A percentile compares a stretch with the other conserved stretches of the same genome.
These are phyloP conservation scores for Sesia bembeciformis DNA, from an alignment of 2,888 invertebrate species.

Conservation along the genomic window DNA sequence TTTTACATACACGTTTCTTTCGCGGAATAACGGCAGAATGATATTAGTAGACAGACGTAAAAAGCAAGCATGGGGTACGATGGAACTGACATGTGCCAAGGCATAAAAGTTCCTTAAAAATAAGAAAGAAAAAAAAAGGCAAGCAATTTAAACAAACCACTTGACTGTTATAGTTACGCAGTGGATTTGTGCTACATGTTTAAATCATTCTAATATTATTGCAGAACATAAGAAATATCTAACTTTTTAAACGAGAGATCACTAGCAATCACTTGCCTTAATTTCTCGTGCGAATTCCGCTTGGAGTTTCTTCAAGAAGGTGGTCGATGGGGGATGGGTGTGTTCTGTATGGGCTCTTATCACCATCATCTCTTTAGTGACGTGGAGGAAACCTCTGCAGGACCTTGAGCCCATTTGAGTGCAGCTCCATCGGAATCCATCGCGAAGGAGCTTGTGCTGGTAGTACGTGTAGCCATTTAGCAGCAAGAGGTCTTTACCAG, in stretches of 20 bases:
- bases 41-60: no score
- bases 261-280: slow-evolving; percentile 12
- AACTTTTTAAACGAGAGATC: neutral
- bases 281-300: slow-evolving; percentile 16
- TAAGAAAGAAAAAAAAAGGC: no score
- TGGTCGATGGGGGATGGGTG: slow-evolving; percentile 56
- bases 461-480: slow-evolving; percentile 64
- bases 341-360: slow-evolving; percentile 54
- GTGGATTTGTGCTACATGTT: neutral
- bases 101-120: no score
- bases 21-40: no score
- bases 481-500: slow-evolving; percentile 57
- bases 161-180: neutral
- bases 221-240: no score
- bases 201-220: no score
- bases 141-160: no score
- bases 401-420: slow-evolving; percentile 67
- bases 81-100: no score
- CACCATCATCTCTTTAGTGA: slow-evolving; percentile 52
- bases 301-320: slow-evolving; percentile 39
- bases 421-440: slow-evolving; percentile 65
- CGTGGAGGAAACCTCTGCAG: slow-evolving; percentile 59
- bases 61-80: no score
- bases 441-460: slow-evolving; percentile 55
- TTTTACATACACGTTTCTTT: no score